Evolutionary conservation across 2,797 vertebrate species (phyloP).

Genomic region (Lutjanus campechanus): DNA sequence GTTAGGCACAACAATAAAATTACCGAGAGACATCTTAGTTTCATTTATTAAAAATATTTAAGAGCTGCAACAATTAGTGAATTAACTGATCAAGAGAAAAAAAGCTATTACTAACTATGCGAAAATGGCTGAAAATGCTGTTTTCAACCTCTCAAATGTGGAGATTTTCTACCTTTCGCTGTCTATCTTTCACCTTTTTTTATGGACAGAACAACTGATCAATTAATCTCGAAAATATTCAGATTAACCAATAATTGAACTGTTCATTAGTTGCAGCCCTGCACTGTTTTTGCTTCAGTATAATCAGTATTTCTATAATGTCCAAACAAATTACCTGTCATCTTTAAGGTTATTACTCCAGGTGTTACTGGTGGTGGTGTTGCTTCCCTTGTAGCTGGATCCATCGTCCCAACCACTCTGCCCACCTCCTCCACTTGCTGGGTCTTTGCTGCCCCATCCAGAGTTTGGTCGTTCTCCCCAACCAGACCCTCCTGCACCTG

Average conservation of each 20-base stretch:
- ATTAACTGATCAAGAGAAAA: no score
- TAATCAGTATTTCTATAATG: neutral
- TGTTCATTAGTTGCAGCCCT: no score
- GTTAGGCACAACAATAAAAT: neutral
- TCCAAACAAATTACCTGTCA: constrained; percentile 82
- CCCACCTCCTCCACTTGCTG: constrained; percentile 82
- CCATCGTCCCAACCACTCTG: constrained; percentile 92
- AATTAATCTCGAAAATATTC: no score
- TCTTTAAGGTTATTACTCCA: constrained; percentile 92
- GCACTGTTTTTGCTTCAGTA: neutral
- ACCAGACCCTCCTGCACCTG: constrained; percentile 88
- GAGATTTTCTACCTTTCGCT: no score
- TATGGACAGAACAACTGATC: no score
- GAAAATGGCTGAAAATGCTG: neutral
- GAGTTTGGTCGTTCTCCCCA: constrained; percentile 91
- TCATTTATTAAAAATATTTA: neutral
- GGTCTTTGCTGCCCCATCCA: constrained; percentile 93
- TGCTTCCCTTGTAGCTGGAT: constrained; percentile 86
- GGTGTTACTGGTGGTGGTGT: constrained; percentile 74
- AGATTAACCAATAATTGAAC: no score
- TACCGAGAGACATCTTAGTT: no score
- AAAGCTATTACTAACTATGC: no score
- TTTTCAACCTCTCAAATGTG: no score
- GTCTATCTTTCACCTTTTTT: no score
- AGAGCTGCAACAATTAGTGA: no score